A percentile compares a stretch with the other conserved stretches of the same genome.
Evolutionary conservation across 2,797 vertebrate species (phyloP).

Genomic region (Sebastes diploproa): DNA sequence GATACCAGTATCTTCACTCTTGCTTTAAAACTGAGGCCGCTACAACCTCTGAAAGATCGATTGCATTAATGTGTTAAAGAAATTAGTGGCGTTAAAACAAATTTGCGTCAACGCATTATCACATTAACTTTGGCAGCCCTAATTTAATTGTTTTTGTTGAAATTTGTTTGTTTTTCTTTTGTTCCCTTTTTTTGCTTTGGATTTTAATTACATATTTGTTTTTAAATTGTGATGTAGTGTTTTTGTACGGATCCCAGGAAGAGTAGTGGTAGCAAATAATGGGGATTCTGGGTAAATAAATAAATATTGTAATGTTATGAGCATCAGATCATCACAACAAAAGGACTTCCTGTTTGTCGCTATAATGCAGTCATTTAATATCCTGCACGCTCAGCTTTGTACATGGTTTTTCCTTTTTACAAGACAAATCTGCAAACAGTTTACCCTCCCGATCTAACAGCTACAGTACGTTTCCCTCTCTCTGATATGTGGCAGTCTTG

Average conservation of each 20-base stretch:
- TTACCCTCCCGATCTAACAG: background rate
- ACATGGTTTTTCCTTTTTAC: background rate
- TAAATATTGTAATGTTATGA: background rate
- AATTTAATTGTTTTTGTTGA: no score
- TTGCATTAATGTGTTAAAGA: background rate
- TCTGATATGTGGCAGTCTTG: conserved; percentile 3
- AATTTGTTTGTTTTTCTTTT: no score
- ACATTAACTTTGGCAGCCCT: no score
- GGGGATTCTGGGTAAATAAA: no score
- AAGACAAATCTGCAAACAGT: background rate
- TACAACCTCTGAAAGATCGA: no score
- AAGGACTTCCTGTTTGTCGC: background rate
- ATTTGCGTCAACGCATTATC: background rate
- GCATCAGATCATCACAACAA: background rate
- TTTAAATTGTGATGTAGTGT: no score
- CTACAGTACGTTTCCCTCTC: background rate
- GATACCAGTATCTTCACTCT: no score
- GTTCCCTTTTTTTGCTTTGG: no score
- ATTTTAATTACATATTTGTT: no score
- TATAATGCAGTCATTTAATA: background rate
- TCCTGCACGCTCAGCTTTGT: background rate
- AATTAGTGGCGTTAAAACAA: background rate
- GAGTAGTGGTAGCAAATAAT: no score
- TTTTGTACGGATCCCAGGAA: no score
- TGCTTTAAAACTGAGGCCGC: no score